Evolutionary conservation across 1,140 invertebrate species (phyloP), one percentile per base, ranked within the genome.

Genomic region (Leucophenga varia): DNA sequence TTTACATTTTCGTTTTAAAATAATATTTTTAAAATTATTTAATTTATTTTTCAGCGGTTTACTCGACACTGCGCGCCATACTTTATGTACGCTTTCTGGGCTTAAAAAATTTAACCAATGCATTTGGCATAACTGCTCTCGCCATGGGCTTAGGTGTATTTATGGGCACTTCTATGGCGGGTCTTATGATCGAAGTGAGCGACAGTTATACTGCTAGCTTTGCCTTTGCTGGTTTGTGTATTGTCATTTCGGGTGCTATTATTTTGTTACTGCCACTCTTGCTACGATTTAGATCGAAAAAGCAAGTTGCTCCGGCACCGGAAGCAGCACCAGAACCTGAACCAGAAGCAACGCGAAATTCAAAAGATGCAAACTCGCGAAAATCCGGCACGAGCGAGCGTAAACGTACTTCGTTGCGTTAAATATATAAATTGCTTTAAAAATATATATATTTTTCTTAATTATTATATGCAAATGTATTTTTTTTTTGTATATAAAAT

Each of bases 71-170:
- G 41, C 57, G 70, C 3, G 60, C 63, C 1, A 19, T 73, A 1
- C 71, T 73, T 30, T 73, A 70, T 42, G 70, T 73, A 5, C 52
- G 52, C 6, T 59, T 63, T 17, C 35, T 73, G 49, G 70, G 70
- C 1, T 47, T 73, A n/a, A 25, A 55, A 2, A 70, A 71, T 19
- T 47, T 73, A 25, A 73, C 70, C 14, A 73, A 73, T 40, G 63
- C 65, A n/a, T 71, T 73, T 41, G 70, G 70, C 18, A 57, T 73
- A 2, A 63, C 58, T 0, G 48, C 57, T 2, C 21, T 73, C 42
- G 57, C 63, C 42, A 73, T 73, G 70, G 70, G 70, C 2, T 2
- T 54, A 14, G 70, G 65, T 3, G 65, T 63, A 0, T 73, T 71
- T 13, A 41, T 57, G 18, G 70, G 70, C 31, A 73, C 65, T 9